These are phyloP conservation scores for Philotrypesis tridentata DNA, from an alignment of 1,140 invertebrate genomes.

Conservation along the genomic window DNA sequence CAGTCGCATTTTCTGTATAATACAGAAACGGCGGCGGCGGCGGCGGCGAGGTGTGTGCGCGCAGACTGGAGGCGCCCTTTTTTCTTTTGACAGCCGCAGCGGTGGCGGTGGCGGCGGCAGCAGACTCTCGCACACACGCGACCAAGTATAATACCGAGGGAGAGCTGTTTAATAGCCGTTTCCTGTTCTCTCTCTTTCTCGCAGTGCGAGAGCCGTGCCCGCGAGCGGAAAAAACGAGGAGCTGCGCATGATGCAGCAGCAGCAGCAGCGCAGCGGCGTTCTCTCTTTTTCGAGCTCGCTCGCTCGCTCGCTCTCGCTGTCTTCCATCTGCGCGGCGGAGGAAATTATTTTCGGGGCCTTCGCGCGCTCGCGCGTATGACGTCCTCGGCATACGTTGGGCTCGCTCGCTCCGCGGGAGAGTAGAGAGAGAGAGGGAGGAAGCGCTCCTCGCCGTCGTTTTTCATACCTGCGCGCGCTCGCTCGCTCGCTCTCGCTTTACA, in stretches of 20 bases:
- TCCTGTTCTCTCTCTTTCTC: not conserved
- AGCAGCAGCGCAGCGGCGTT: no score
- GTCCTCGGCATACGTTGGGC: not conserved
- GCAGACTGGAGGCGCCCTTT: no score
- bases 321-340: not conserved
- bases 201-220: not conserved
- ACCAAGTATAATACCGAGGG: not conserved
- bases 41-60: no score
- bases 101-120: no score
- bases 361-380: not conserved
- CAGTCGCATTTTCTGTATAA: no score
- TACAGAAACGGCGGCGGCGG: no score
- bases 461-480: no score
- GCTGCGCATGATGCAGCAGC: no score
- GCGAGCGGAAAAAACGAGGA: not conserved
- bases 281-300: no score
- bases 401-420: not conserved
- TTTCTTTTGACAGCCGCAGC: no score
- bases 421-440: no score
- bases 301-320: no score
- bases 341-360: constrained; percentile 25
- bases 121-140: not conserved
- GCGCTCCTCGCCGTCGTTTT: not conserved
- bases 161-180: constrained; percentile 2
- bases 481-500: constrained; percentile 26